phyloP scores from a whole-genome alignment of 2,888 invertebrate species.

The Drosophila kokeensis region DNA sequence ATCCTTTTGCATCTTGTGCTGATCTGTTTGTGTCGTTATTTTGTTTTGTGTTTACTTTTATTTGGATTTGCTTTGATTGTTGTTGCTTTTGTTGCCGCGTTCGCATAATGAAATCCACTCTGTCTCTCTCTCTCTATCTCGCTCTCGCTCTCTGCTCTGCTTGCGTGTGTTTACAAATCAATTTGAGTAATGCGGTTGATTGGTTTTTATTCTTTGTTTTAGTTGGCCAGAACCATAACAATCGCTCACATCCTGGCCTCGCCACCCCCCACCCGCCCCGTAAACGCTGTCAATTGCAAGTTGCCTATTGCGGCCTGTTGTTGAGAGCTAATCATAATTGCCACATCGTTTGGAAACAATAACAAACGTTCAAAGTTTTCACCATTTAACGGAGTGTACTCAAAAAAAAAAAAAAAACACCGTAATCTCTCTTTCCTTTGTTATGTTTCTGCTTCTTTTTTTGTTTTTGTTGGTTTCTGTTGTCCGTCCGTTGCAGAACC shows the following conservation, averaged over 20 bases:
- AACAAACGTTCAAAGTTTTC: neutral
- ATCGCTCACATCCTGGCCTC: conserved; percentile 15
- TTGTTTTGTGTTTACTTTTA: conserved; percentile 34
- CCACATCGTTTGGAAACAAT: conserved; percentile 3
- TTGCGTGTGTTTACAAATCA: conserved; percentile 70
- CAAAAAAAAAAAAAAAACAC: neutral
- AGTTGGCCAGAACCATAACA: conserved; percentile 13
- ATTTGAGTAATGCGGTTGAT: conserved; percentile 72
- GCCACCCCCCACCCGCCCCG: neutral
- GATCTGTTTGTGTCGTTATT: conserved; percentile 47
- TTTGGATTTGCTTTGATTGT: conserved; percentile 25
- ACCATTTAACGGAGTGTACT: neutral
- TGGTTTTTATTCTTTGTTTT: conserved; percentile 41
- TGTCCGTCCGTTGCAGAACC: neutral
- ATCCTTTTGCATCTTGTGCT: conserved; percentile 23
- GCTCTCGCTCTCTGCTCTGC: neutral
- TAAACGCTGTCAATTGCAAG: conserved; percentile 6
- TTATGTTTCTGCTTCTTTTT: neutral
- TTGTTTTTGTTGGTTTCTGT: neutral
- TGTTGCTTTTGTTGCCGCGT: conserved; percentile 12
- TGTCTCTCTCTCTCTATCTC: neutral
- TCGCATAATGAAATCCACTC: conserved; percentile 43
- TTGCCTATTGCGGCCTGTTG: conserved; percentile 7
- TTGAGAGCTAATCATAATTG: conserved; percentile 10
- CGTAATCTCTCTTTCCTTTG: neutral